Evolutionary conservation across 2,888 invertebrate species (phyloP).

Genomic region (Drosophila yooni): DNA sequence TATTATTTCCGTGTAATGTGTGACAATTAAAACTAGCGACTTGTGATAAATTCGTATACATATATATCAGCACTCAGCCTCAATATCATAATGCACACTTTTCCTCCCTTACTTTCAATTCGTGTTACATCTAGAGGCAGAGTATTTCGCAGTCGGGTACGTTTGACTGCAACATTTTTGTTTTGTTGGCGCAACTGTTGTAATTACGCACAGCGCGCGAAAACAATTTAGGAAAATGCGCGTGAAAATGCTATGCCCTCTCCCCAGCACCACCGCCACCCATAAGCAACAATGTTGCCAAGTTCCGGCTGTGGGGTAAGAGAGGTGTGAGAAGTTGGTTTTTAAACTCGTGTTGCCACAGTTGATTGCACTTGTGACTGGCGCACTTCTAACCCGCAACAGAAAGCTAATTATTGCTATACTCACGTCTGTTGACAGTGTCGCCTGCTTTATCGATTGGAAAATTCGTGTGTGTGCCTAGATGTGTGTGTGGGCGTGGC

Average conservation of each 20-base stretch:
- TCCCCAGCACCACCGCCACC: background rate
- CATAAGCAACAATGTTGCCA: constrained; percentile 23
- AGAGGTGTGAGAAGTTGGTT: background rate
- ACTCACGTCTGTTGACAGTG: constrained; percentile 35
- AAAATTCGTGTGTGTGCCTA: constrained; percentile 14
- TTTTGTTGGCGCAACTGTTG: constrained; percentile 14
- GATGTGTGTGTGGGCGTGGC: constrained; percentile 5
- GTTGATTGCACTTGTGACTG: constrained; percentile 26
- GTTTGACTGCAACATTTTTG: background rate
- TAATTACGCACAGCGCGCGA: constrained; percentile 35
- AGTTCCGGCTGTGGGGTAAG: background rate
- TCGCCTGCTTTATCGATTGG: constrained; percentile 41
- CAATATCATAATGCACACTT: background rate
- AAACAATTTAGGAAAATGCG: constrained; percentile 59
- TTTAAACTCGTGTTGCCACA: constrained; percentile 33
- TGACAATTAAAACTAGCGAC: background rate
- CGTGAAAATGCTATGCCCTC: constrained; percentile 27
- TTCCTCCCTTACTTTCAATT: too few relatives aligned
- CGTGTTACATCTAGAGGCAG: background rate
- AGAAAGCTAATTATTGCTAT: constrained; percentile 47
- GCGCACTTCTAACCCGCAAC: background rate
- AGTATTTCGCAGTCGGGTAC: background rate
- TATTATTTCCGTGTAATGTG: background rate
- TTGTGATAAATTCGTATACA: background rate
- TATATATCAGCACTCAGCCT: background rate